phyloP scores from a whole-genome alignment of 64 coral and sea anemone genomes.

The Porites australiensis region DNA sequence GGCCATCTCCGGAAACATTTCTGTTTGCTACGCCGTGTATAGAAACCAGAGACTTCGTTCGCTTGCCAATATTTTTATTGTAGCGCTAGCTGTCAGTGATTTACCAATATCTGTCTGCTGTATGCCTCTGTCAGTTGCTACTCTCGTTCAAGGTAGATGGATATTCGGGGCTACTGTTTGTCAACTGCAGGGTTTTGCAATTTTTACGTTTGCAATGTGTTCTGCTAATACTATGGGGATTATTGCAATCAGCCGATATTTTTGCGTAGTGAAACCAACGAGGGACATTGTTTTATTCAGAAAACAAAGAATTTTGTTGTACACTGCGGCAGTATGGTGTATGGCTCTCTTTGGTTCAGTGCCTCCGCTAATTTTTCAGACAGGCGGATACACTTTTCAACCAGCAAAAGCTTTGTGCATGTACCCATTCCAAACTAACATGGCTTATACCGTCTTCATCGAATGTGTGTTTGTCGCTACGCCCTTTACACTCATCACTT shows the following conservation, averaged over 20 bases:
- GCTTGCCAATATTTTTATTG: background rate
- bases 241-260: slow-evolving; percentile 60
- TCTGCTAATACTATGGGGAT: slow-evolving; percentile 9
- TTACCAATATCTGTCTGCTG: background rate
- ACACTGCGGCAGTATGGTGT: slow-evolving; percentile 35
- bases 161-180: background rate
- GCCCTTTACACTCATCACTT: slow-evolving; percentile 39
- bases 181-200: slow-evolving; percentile 30
- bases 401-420: slow-evolving; percentile 76
- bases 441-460: slow-evolving; percentile 59
- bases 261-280: slow-evolving; percentile 40
- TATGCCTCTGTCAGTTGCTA: slow-evolving; percentile 9
- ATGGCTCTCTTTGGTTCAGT: slow-evolving; percentile 46
- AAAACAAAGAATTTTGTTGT: slow-evolving; percentile 5
- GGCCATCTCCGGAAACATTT: background rate
- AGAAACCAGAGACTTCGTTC: slow-evolving; percentile 10
- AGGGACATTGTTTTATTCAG: slow-evolving; percentile 27
- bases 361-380: slow-evolving; percentile 45
- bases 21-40: background rate
- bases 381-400: slow-evolving; percentile 52
- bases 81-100: background rate
- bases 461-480: slow-evolving; percentile 37
- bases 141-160: slow-evolving; percentile 13
- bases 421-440: slow-evolving; percentile 68
- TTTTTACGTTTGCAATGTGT: slow-evolving; percentile 20